Base-by-base conservation (phyloP, 2,888 invertebrate genomes). In the Cheilosia soror region DNA sequence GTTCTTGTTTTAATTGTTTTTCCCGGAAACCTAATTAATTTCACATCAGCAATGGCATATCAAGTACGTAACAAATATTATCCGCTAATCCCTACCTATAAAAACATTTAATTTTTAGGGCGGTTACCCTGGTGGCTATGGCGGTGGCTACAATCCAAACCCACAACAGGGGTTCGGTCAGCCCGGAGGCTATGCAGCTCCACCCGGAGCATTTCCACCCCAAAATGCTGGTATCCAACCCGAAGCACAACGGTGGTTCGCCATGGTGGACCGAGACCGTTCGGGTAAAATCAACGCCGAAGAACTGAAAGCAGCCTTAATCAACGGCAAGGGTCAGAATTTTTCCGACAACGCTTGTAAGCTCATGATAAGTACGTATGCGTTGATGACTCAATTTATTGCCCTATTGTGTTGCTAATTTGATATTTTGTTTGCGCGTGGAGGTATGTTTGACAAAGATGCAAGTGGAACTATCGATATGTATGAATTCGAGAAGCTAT, bases 401-500 rank as follows among this genome's bases (percentile, higher is more conserved):
- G 62, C 4, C 25, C 55, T 53, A 77, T 63, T 80, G 27, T 49
- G 53, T 68, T 75, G 44, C 27, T 49, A 47, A 49, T 25, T 77
- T 75, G 58, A 40, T 9, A 49, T 53, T 1, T n/a, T 13, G 33
- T 78, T 82, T 51, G 42, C 31, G 49, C 72, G 15, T 4, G 58
- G 90, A 96, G 96, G 96, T 72, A 96, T 98, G 96, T 98, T 98
- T 92, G 97, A 98, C 90, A 95, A 95, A 88, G 96, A 97, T 89
- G 95, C 95, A 82, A 95, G 94, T 87, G 97, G 97, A n/a, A 95
- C 96, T 29, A 97, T 98, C 88, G 96, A 97, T 90, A 89, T 97
- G 2, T 94, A 94, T 87, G 97, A 97, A 91, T 98, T 98, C 90
- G 96, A 96, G 91, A 96, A 96, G 89, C 93, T 98, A 25, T 98